These are phyloP conservation scores for Syngnathus typhle DNA, from an alignment of 2,113 vertebrate genomes.

Conservation along the genomic window DNA sequence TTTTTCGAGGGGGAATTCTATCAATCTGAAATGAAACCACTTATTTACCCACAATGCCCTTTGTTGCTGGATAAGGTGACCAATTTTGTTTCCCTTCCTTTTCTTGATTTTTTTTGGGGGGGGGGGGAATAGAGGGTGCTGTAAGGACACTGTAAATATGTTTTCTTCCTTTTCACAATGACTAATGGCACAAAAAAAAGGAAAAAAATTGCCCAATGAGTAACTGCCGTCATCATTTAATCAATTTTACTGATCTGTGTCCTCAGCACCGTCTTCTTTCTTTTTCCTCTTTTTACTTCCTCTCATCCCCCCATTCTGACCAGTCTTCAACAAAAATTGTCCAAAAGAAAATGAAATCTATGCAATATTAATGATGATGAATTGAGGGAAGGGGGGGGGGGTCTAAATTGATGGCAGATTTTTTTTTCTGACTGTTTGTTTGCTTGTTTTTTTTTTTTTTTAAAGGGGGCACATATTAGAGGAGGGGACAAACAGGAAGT, in stretches of 20 bases:
- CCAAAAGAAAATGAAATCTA: slow-evolving; percentile 63
- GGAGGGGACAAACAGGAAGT: slow-evolving; percentile 4
- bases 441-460: not conserved
- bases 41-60: slow-evolving; percentile 55
- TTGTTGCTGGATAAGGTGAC: slow-evolving; percentile 61
- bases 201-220: slow-evolving; percentile 1
- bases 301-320: slow-evolving; percentile 1
- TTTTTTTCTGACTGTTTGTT: not conserved
- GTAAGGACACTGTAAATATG: slow-evolving; percentile 68
- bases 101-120: slow-evolving; percentile 25
- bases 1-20: not conserved
- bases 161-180: slow-evolving; percentile 55
- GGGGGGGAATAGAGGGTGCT: slow-evolving; percentile 36
- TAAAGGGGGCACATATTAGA: slow-evolving; percentile 10
- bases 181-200: slow-evolving; percentile 27
- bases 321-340: slow-evolving; percentile 31
- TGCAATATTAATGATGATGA: slow-evolving; percentile 63
- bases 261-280: slow-evolving; percentile 31
- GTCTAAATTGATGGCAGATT: slow-evolving; percentile 21
- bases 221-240: not conserved
- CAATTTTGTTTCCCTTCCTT: slow-evolving; percentile 43
- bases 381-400: slow-evolving; percentile 19
- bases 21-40: slow-evolving; percentile 40
- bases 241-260: slow-evolving; percentile 16
- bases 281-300: slow-evolving; percentile 13